Base-by-base conservation (phyloP, 1,140 invertebrate species). In the Cherax destructor region DNA sequence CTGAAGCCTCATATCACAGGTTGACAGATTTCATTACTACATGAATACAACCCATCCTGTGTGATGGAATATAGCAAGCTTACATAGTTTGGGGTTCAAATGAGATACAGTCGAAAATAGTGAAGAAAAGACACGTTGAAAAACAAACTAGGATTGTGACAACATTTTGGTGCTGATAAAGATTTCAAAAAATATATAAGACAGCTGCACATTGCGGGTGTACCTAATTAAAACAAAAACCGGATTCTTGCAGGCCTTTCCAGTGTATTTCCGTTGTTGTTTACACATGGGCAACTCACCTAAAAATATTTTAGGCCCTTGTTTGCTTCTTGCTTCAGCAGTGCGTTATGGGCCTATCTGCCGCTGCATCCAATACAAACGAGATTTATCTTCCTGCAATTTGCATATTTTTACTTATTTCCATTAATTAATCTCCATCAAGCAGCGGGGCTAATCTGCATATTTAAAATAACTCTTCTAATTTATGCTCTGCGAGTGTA, bases 361-460 rank as follows among this genome's bases (percentile, higher is more conserved):
- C 61, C 61, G 24, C 85, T 56, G 49, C 79, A 24, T 13, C 85
- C 77, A 87, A 87, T 87, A 87, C 74, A 76, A 77, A 56, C 72
- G 69, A 76, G 85, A 87, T 87, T 87, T 79, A 87, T 87, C 24
- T 21, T 59, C 4, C 10, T 30, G 72, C 77, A 77, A 87, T 87
- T 87, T 87, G 50, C 85, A 87, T 87, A 78, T 87, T 87, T 59
- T 79, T 87, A 78, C 85, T 79, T 79, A 87, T 87, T 76, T 86
- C 61, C 84, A 74, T 87, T 78, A 87, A 87, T 87, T 87, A 87
- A 87, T 87, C 85, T 87, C 85, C 85, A 87, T 87, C 85, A 87
- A 74, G 65, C 56, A 61, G 52, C n/a, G 50, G 56, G 52, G 52
- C 85, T 87, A 87, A 87, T 87, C 76, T 87, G 52, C 85, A 87